Evolutionary conservation across 1,140 invertebrate species (phyloP), one percentile per base, ranked within the genome.

Genomic region (Zaprionus tsacasi): DNA sequence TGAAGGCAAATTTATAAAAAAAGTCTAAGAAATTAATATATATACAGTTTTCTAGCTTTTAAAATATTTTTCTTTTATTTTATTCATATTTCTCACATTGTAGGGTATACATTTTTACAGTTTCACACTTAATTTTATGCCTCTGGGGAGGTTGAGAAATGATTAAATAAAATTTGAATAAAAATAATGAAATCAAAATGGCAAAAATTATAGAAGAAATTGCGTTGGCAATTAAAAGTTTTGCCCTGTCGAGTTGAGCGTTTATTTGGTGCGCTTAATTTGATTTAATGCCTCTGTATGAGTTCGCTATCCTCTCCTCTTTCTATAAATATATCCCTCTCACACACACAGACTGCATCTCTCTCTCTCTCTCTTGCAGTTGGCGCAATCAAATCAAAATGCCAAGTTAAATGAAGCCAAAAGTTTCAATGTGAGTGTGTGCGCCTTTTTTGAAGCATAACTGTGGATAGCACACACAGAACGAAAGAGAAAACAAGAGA

Each of bases 331-430:
- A 21, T 25, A 15, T 48, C 43, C 35, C 17, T 45, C 11, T n/a
- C 21, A 6, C 13, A 6, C 38, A n/a, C 38, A n/a, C 30, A 15
- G 27, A 6, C 27, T 30, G 27, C 27, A 5, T 30, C n/a, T 6
- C 27, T 67, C 27, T 50, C 21, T 52, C 56, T 21, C n/a, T n/a
- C 21, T 13, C 30, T 17, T 58, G 30, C 43, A 43, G 10, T 76
- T 45, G 40, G 40, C 40, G 69, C 69, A 71, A 76, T 76, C 74
- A 67, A 76, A 76, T 76, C 74, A 76, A 76, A 76, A 76, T 72
- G 38, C 63, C 63, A 76, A 76, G 74, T 76, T 76, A 76, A 76
- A 76, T 76, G 63, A 72, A 76, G 69, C 74, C 69, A 72, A 76
- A 72, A 75, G 68, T 76, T 72, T 38, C 57, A 61, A 58, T 72